Percentiles rank a stretch among this genome's conserved stretches.
phyloP scores from a whole-genome alignment of 1,140 invertebrate genomes.

The Ericerus pela region DNA sequence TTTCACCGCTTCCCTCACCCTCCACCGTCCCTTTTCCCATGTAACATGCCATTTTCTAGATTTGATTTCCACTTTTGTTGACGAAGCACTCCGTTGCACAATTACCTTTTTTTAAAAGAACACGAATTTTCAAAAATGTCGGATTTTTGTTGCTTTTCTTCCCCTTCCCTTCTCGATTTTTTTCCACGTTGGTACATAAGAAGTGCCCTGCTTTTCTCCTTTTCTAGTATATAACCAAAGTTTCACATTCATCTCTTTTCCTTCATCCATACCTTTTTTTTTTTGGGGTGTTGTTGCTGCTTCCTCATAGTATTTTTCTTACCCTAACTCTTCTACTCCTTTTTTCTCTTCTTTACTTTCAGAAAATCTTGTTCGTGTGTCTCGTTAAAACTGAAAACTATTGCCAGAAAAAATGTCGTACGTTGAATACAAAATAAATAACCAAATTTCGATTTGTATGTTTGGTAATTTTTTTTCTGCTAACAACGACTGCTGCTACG shows the following conservation, averaged over 20 bases:
- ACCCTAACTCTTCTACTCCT: too few relatives aligned
- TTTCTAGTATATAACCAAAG: background rate
- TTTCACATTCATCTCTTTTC: background rate
- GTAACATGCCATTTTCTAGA: background rate
- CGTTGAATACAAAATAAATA: conserved; percentile 4
- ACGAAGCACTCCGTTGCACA: conserved; percentile 5
- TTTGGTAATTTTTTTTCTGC: conserved; percentile 6
- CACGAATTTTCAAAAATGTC: conserved; percentile 11
- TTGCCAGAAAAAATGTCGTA: conserved; percentile 6
- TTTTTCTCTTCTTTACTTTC: too few relatives aligned
- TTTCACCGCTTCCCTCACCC: too few relatives aligned
- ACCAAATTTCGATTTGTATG: conserved; percentile 4
- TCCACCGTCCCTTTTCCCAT: too few relatives aligned
- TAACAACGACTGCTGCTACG: background rate
- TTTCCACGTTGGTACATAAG: too few relatives aligned
- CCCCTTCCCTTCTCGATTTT: too few relatives aligned
- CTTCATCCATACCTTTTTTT: too few relatives aligned
- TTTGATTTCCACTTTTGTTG: conserved; percentile 12
- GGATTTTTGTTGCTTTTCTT: conserved; percentile 4
- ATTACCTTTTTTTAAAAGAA: background rate
- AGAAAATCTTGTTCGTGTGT: background rate
- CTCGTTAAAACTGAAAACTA: conserved; percentile 7
- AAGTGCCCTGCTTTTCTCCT: background rate
- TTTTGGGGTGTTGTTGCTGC: too few relatives aligned
- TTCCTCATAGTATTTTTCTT: too few relatives aligned